phyloP scores from a whole-genome alignment of 2,888 invertebrate species.

The Scaptomyza tumidula region DNA sequence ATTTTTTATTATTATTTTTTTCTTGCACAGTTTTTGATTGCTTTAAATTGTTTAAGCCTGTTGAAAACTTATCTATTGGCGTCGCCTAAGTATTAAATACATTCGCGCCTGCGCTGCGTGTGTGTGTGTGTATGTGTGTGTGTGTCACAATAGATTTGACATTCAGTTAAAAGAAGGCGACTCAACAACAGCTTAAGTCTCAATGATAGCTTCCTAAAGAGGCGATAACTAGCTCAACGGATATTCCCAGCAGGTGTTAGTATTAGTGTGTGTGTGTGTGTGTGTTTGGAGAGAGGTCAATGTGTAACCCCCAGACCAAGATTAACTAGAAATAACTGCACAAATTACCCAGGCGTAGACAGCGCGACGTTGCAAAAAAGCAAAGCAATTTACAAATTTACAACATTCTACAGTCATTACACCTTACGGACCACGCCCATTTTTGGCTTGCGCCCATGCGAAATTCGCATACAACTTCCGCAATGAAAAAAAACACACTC shows the following conservation, averaged over 20 bases:
- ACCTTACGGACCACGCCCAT: constrained; percentile 71
- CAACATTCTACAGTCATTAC: constrained; percentile 79
- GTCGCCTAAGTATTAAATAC: constrained; percentile 21
- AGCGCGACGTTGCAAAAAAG: constrained; percentile 48
- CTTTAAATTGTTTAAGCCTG: constrained; percentile 66
- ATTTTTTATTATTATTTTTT: constrained; percentile 30
- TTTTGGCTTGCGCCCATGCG: constrained; percentile 66
- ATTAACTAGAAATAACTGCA: constrained; percentile 40
- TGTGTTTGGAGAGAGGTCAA: constrained; percentile 11
- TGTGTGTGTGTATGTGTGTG: constrained; percentile 18
- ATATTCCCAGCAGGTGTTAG: constrained; percentile 60
- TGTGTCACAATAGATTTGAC: constrained; percentile 72
- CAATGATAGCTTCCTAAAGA: constrained; percentile 2
- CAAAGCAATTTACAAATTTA: constrained; percentile 74
- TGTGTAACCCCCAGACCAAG: constrained; percentile 3
- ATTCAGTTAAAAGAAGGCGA: constrained; percentile 66
- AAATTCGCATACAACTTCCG: constrained; percentile 77
- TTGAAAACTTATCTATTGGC: constrained; percentile 31
- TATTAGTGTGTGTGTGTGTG: constrained; percentile 1
- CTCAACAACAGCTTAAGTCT: constrained; percentile 2
- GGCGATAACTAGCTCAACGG: constrained; percentile 44
- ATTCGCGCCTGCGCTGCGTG: constrained; percentile 30
- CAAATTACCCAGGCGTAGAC: constrained; percentile 70
- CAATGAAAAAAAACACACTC: no score
- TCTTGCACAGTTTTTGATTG: constrained; percentile 63